Evolutionary conservation across 1,140 invertebrate species (phyloP), one percentile per base, ranked within the genome.

Genomic region (Sarcophaga bullata): DNA sequence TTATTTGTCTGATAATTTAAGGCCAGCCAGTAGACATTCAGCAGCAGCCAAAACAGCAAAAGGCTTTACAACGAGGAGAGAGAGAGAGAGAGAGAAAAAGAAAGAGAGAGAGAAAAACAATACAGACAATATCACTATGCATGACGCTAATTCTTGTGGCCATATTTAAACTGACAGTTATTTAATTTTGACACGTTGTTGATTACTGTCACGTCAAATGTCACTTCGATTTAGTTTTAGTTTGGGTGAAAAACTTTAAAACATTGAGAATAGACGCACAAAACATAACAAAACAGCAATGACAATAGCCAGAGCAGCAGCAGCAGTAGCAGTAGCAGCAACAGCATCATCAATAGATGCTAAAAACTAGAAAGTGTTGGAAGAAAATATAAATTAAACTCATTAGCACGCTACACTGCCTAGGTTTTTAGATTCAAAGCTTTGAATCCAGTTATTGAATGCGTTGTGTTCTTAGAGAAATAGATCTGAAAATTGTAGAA

Each of bases 161-260:
- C 83, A 83, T 83, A 83, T 81, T 83, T 83, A 83, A 83, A 83
- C 73, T 83, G 83, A 83, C 83, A 83, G 83, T 83, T 83, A 83
- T 83, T 83, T 83, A 80, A 83, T 83, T 83, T 83, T 82, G 83
- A 83, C 83, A 82, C 83, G 80, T 83, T 82, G 73, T 80, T 83
- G 80, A 83, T 83, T 83, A 83, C 80, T 83, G 82, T 80, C 78
- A 83, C 80, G 82, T 83, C 82, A 83, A 80, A 83, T 80, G 82
- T 83, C 82, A 83, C 80, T 83, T 73, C 72, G 78, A 78, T 78
- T 78, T 78, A 78, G 75, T 78, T 78, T 78, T 52, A 78, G 75
- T 78, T 78, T 78, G 48, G 25, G 48, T 19, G 15, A 50, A 78
- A 78, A 50, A 19, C 62, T 68, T 37, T 68, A 68, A n/a, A 58